phyloP scores from a whole-genome alignment of 2,797 vertebrate genomes.

The Clarias platycephalus region DNA sequence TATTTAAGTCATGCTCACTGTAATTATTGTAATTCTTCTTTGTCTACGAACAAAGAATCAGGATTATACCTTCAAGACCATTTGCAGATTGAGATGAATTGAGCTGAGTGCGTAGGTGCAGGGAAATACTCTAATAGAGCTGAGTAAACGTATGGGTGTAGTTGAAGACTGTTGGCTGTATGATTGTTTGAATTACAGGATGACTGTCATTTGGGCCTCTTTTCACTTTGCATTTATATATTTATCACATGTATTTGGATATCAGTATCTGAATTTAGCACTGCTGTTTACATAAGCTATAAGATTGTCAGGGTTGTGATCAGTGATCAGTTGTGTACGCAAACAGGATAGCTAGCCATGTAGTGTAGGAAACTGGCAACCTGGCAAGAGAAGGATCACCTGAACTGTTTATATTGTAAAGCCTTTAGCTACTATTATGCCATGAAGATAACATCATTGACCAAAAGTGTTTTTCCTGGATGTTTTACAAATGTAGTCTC shows the following conservation, averaged over 20 bases:
- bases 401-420: not conserved
- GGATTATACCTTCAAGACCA: slow-evolving; percentile 50
- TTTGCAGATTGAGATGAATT: slow-evolving; percentile 26
- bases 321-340: too few relatives aligned
- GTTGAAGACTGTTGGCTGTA: not conserved
- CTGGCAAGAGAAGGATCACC: not conserved
- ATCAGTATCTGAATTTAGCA: not conserved
- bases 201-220: not conserved
- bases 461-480: not conserved
- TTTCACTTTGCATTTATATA: not conserved
- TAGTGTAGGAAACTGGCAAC: not conserved
- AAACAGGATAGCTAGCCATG: not conserved
- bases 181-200: not conserved
- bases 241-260: not conserved
- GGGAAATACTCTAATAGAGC: not conserved
- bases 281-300: not conserved
- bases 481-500: too few relatives aligned
- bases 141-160: not conserved
- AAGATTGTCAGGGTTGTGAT: not conserved
- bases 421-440: not conserved
- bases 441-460: too few relatives aligned
- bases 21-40: slow-evolving; percentile 68
- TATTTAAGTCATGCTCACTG: slow-evolving; percentile 40
- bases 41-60: slow-evolving; percentile 63
- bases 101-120: not conserved